Conservation (phyloP, 2,113 vertebrate species). For the Amblyornis subalaris region DNA sequence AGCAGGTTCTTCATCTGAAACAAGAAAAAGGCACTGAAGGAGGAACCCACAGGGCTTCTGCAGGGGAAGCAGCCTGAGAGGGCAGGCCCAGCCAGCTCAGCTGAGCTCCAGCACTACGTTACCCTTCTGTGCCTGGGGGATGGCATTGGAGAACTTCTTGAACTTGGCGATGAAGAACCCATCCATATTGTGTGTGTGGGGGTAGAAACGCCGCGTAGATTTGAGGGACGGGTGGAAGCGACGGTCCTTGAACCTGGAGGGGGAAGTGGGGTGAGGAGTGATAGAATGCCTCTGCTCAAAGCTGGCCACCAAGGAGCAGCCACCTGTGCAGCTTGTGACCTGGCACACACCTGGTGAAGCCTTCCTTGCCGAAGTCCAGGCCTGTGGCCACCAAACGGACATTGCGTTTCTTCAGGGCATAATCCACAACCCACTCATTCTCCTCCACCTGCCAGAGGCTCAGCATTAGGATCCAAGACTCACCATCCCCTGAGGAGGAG, state of each 20-base stretch:
- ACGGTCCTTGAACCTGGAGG: slow-evolving; percentile 83
- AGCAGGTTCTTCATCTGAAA: slow-evolving; percentile 30
- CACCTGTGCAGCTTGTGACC: neutral
- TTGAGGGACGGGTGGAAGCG: slow-evolving; percentile 90
- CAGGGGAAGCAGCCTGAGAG: neutral
- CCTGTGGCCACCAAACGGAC: slow-evolving; percentile 92
- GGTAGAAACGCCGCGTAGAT: slow-evolving; percentile 87
- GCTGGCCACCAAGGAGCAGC: neutral
- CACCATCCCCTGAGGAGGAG: neutral
- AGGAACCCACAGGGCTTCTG: fast-evolving
- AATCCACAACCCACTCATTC: slow-evolving; percentile 98
- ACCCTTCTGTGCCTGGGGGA: slow-evolving; percentile 74
- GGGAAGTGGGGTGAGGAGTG: neutral
- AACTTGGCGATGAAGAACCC: slow-evolving; percentile 96
- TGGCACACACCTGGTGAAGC: slow-evolving; percentile 82
- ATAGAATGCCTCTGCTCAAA: neutral
- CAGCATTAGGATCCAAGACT: neutral
- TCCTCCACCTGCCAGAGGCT: slow-evolving; percentile 84
- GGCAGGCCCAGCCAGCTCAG: neutral
- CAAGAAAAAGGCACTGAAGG: neutral
- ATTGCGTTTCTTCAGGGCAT: slow-evolving; percentile 93
- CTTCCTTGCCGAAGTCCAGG: slow-evolving; percentile 94
- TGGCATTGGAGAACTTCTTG: slow-evolving; percentile 90
- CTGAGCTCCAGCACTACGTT: neutral
- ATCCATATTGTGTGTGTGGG: slow-evolving; percentile 96